Evolutionary conservation across 2,113 vertebrate genomes (phyloP), one percentile per base, ranked within the genome.

Genomic region (Gavia stellata): DNA sequence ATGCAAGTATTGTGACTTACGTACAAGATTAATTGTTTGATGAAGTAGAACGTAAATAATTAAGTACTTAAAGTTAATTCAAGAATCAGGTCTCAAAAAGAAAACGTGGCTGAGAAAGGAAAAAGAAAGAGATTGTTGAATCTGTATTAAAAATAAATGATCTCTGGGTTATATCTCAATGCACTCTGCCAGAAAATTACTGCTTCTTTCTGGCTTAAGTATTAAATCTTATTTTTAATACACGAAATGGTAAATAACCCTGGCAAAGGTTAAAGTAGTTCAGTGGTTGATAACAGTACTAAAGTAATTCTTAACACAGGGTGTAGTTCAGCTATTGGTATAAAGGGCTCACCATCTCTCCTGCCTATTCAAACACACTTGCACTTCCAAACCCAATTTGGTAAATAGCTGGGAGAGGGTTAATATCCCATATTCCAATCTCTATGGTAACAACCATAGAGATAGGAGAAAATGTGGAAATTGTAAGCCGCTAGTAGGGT

Each of bases 131-230:
- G 49, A 68, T n/a, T 82, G 53, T 66, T 82, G 42, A 92, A 91
- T 80, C 36, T 42, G 55, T 68, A 87, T 94, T 82, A 92, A 95
- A 96, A 97, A 95, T 81, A 92, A 91, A 94, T 66, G 53, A 89
- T 74, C 89, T 86, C 78, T 89, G 74, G 62, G 66, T 94, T 92
- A 73, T 42, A 85, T 75, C 42, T 90, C 85, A 77, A 20, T 33
- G 19, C 31, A 59, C n/a, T 86, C 52, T 87, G 70, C 67, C 45
- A 94, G 84, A 85, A 94, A 95, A 94, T 29, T 42, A 38, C 49
- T 36, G n/a, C 61, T 91, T 49, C 78, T 62, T 77, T 88, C 65
- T 90, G 45, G 29, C 50, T 90, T 73, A 82, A 87, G 66, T 75
- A 91, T 91, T 79, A 82, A 75, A 88, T 53, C 21, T 77, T 87